Base-by-base conservation (phyloP, 2,113 vertebrate genomes). In the Forbesichthys papilliferus region DNA sequence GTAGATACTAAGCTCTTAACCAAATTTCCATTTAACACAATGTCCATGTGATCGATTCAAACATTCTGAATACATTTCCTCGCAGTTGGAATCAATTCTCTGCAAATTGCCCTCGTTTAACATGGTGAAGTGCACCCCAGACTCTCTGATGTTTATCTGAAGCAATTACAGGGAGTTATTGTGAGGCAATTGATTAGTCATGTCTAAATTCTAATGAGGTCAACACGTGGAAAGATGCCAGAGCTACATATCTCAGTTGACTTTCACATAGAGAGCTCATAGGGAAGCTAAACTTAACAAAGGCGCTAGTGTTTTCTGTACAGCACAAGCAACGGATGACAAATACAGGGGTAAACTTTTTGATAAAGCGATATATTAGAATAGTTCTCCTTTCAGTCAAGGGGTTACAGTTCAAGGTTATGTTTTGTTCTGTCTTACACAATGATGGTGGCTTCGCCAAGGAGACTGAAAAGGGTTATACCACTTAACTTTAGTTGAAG, bases 71-170 rank as follows among this genome's bases (percentile, higher is more conserved):
- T 88, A 79, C 77, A 60, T 82, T 88, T 75, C 65, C 73, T 71
- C 61, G 14, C 64, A 70, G 71, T 73, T 62, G 53, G 74, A 78
- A 90, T 91, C 82, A 83, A 89, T 89, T 75, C 74, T 51, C 48
- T 4, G 75, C 76, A 90, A 93, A 93, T 91, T 88, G 84, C 66
- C 81, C 83, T 87, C 87, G 91, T 92, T 92, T 86, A 88, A 74
- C 87, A 89, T 64, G 42, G 52, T 63, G 86, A 85, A 72, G 79
- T 61, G 46, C 64, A 66, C 61, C 13, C 72, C 55, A 5, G 74
- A 72, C 64, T 14, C 73, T 9, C 61, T 53, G 86, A 89, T 92
- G 84, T 79, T 90, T 90, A 92, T 92, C 91, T 74, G 46, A 13
- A 51, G 66, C 87, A 71, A 91, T 93, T 89, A 82, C 66, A 16